These are phyloP conservation scores for Drosophila willistoni DNA, from an alignment of 1,140 invertebrate genomes.

Conservation along the genomic window DNA sequence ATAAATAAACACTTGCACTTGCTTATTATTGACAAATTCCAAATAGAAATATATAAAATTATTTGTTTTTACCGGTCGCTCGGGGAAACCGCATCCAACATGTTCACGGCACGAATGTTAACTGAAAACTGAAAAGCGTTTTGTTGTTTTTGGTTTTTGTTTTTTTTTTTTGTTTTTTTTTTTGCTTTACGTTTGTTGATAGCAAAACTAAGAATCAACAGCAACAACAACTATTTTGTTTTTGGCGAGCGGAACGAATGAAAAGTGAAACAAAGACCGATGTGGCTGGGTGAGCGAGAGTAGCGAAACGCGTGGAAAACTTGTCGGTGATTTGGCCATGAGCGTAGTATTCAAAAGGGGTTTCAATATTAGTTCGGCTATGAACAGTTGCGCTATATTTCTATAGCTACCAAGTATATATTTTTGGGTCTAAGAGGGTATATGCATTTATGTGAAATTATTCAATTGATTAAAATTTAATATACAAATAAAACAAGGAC, in stretches of 20 bases:
- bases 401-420: no score
- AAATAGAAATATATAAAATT: slow-evolving; percentile 42
- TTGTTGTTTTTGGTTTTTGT: slow-evolving; percentile 26
- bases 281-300: slow-evolving; percentile 27
- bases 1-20: slow-evolving; percentile 44
- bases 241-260: slow-evolving; percentile 48
- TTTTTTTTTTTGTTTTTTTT: background rate
- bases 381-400: no score
- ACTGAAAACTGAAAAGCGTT: slow-evolving; percentile 46
- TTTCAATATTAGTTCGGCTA: no score
- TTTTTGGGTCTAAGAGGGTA: no score
- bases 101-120: slow-evolving; percentile 70
- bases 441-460: no score
- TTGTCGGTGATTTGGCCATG: slow-evolving; percentile 18
- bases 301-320: slow-evolving; percentile 43
- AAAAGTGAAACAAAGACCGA: slow-evolving; percentile 28
- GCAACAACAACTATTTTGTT: slow-evolving; percentile 14
- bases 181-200: background rate
- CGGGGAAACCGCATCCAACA: slow-evolving; percentile 55
- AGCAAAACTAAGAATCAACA: slow-evolving; percentile 8
- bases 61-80: slow-evolving; percentile 60
- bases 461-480: no score
- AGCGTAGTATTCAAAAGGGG: background rate
- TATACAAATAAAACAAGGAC: no score
- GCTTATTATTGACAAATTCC: slow-evolving; percentile 61